Base-by-base conservation (phyloP, 2,113 vertebrate genomes). In the Paradisaea rubra region DNA sequence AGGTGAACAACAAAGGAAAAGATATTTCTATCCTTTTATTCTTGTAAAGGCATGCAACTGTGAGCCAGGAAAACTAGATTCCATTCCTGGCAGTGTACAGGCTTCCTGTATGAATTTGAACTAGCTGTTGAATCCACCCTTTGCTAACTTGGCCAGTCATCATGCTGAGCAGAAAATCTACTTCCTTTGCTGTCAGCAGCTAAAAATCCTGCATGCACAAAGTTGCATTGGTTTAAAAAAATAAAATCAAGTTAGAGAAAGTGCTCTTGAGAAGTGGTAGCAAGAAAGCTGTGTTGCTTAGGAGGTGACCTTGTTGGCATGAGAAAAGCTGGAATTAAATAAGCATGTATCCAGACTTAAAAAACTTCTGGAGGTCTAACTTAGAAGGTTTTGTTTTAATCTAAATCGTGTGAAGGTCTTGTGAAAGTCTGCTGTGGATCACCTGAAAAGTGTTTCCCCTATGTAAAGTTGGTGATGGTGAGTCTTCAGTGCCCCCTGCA, bases 51-150 rank as follows among this genome's bases (percentile, higher is more conserved):
- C 91, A 73, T 91, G 73, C 6, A 35, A 81, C 59, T 65, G 56
- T 54, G 73, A 96, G 78, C 78, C 88, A 87, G 79, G 69, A 91
- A 94, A 89, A 93, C n/a, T 20, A 47, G 78, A 84, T 93, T 95
- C 78, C 78, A 73, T 89, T 84, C 73, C 24, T 85, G 88, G 79
- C 86, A 87, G 54, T 41, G 45, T 64, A 21, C 84, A 76, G 80
- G 47, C 79, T 94, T 91, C 74, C 76, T 79, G 76, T 17, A 49
- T 56, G 77, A 80, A 72, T 83, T 44, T 18, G 39, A 80, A 37
- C 57, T 63, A 30, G 84, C 77, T 71, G 42, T 57, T 41, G 49
- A 50, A 63, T 80, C 72, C 44, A 68, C 0, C 59, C 77, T 71
- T 41, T 10, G 1, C 24, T 61, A 15, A 74, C 52, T 30, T 65